Base-by-base conservation (phyloP, 2,113 vertebrate genomes). In the Strix uralensis region DNA sequence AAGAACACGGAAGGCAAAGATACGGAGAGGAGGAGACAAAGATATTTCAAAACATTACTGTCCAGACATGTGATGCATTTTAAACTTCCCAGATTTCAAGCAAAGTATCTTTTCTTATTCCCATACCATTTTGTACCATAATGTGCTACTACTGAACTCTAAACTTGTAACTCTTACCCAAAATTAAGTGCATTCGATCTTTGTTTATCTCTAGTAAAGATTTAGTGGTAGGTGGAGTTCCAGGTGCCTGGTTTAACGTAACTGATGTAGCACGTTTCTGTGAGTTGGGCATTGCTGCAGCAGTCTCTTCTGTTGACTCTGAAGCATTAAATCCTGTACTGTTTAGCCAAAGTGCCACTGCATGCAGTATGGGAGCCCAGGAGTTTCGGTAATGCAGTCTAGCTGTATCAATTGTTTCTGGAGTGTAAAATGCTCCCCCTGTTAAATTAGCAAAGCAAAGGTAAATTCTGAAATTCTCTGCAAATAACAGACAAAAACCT, bases 371-470 rank as follows among this genome's bases (percentile, higher is more conserved):
- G 7, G 99, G 99, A 57, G 99, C 99, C 99, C 99, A 99, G 4
- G 99, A 99, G 96, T 98, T 98, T 32, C 99, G 99, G 92, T 99
- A 99, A 96, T 99, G 99, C 78, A 99, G 98, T 63, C 99, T 98
- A 6, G 99, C 99, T 38, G 98, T 99, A 94, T 99, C 99, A 90
- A 99, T 99, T 18, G 99, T 99, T 98, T 99, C 99, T 14, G 99
- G 99, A 69, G 99, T 99, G 94, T 99, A 99, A 98, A 99, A 99
- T 2, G 99, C 99, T 92, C 99, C 99, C 79, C 99, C 99, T 99
- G 93, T 75, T 67, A 97, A 92, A 90, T 62, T 70, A 94, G 65
- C 49, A 93, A 88, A 91, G 44, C 25, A 94, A 95, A 88, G 21
- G 26, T n/a, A 65, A 88, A 78, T 58, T 89, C 61, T 72, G 62